Evolutionary conservation across 2,888 invertebrate genomes (phyloP), one percentile per base, ranked within the genome.

Genomic region (Hirtodrosophila confusa): DNA sequence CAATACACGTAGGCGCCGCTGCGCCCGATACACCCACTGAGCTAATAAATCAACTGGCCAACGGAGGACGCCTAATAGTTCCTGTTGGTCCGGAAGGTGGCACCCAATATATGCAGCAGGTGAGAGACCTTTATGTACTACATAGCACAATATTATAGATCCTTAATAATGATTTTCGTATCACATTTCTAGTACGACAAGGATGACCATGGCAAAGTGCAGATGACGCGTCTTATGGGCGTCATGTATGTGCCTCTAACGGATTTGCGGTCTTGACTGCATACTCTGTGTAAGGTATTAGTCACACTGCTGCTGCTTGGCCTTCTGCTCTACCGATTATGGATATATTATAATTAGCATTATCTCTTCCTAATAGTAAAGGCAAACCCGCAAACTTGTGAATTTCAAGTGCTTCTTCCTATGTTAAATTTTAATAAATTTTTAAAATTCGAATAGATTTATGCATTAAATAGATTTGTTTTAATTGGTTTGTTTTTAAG

Each of bases 221-320:
- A 93, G 23, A 93, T 95, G 66, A 95, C 95, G 78, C 94, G 94
- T 40, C 93, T 99, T 8, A 98, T 99, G 97, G 97, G 97, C 40
- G 99, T 99, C 9, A 96, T 98, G 79, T 99, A 98, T 90, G 99
- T 99, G 35, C 99, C 99, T 0, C 93, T 99, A 44, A 99, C 99
- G 0, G 98, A 98, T 91, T 94, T 95, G 90, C 93, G 79, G 0
- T 85, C 91, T 54, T 91, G 91, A 91, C 88, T 90, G 71, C 62
- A 80, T 39, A 45, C 70, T 29, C 54, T 72, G n/a, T 68, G 80
- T 7, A 86, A 78, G 69, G 55, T 69, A 27, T 4, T 78, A 39
- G 40, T 89, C 54, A 67, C 80, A 11, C 36, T 78, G 44, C 39
- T 84, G 39, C 62, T 91, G 24, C 44, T 85, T 31, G 69, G 80